Conservation (phyloP, 2,113 vertebrate genomes). For the Felis chaus region DNA sequence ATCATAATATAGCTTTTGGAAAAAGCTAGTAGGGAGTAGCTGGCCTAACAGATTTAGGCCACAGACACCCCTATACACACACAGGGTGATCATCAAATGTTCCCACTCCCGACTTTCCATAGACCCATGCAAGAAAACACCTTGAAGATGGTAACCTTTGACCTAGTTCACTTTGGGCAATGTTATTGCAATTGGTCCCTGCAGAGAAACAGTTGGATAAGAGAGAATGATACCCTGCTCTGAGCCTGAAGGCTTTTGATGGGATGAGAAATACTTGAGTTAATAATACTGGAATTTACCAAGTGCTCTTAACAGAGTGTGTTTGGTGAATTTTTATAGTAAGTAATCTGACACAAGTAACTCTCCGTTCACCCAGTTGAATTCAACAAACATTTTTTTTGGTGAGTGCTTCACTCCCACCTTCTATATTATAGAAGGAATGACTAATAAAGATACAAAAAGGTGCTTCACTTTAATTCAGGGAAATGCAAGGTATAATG, state of each 20-base stretch:
- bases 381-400: neutral
- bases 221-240: neutral
- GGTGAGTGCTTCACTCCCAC: neutral
- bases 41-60: neutral
- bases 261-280: neutral
- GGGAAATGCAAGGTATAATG: neutral
- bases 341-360: constrained; percentile 20
- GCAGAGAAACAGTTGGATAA: neutral
- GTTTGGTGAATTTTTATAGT: constrained; percentile 52
- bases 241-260: neutral
- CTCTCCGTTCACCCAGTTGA: neutral
- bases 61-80: neutral
- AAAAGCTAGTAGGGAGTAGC: neutral
- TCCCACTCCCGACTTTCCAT: neutral
- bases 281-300: neutral
- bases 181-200: neutral
- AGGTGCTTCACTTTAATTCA: neutral
- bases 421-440: neutral
- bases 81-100: neutral
- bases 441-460: neutral
- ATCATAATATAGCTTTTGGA: constrained; percentile 8
- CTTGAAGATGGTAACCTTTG: neutral
- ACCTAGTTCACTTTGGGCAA: neutral
- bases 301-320: neutral
- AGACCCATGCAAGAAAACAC: neutral